Conservation (phyloP, 2,888 invertebrate genomes). For the Idaea straminata region DNA sequence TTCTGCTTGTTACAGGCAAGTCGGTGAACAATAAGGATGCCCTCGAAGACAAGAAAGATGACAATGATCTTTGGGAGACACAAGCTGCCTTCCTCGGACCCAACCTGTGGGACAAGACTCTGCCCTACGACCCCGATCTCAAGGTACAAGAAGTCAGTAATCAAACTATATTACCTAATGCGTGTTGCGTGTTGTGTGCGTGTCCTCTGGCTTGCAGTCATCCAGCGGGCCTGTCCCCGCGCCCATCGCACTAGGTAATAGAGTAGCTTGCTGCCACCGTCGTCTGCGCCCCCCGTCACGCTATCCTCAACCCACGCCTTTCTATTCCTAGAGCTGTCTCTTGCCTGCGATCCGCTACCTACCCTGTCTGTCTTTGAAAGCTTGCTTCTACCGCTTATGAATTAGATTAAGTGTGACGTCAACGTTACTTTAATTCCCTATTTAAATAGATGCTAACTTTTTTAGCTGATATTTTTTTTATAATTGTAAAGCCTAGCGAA, state of each 20-base stretch:
- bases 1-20: constrained; percentile 81
- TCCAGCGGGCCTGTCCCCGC: constrained; percentile 36
- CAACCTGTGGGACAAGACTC: constrained; percentile 96
- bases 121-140: constrained; percentile 95
- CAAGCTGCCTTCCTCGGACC: constrained; percentile 98
- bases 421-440: background rate
- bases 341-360: constrained; percentile 9
- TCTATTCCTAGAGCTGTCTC: constrained; percentile 11
- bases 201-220: constrained; percentile 17
- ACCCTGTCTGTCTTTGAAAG: background rate
- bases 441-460: background rate
- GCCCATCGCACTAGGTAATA: constrained; percentile 66
- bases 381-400: background rate
- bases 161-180: constrained; percentile 69
- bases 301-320: constrained; percentile 15
- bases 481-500: constrained; percentile 12
- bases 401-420: background rate
- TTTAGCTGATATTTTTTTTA: constrained; percentile 1
- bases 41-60: constrained; percentile 87
- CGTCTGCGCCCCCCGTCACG: constrained; percentile 16
- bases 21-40: constrained; percentile 82
- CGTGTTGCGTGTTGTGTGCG: constrained; percentile 63
- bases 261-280: constrained; percentile 39
- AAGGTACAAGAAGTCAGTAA: constrained; percentile 90
- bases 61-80: constrained; percentile 94